phyloP scores from a whole-genome alignment of 2,888 invertebrate genomes.

The Electrophaes corylata region DNA sequence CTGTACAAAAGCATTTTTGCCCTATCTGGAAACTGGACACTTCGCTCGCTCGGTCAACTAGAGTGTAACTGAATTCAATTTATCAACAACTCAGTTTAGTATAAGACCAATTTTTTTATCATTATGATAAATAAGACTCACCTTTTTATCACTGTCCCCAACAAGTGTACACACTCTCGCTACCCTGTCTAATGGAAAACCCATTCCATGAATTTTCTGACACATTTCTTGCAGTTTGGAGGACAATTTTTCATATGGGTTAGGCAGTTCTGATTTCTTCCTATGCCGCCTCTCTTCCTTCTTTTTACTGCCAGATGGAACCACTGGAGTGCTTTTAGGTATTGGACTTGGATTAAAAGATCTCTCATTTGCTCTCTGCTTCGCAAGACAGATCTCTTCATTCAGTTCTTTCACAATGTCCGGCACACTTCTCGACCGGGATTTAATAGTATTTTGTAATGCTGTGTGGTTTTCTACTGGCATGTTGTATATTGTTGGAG shows the following conservation, averaged over 20 bases:
- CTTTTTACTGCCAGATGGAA: conserved; percentile 50
- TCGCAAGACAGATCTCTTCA: conserved; percentile 84
- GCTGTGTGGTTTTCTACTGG: conserved; percentile 37
- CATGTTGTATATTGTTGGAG: conserved; percentile 43
- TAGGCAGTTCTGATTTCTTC: conserved; percentile 65
- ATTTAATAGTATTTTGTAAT: conserved; percentile 62
- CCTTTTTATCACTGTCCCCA: conserved; percentile 93
- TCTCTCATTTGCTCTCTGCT: conserved; percentile 77
- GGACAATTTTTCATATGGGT: conserved; percentile 72
- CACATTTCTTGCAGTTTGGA: conserved; percentile 87
- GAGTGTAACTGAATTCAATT: background rate
- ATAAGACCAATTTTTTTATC: background rate
- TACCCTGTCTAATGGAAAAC: conserved; percentile 92
- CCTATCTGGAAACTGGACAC: no score
- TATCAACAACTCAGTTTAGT: background rate
- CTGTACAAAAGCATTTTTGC: no score
- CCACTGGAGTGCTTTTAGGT: conserved; percentile 52
- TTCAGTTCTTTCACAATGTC: conserved; percentile 90
- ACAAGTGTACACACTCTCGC: conserved; percentile 91
- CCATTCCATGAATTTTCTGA: conserved; percentile 92
- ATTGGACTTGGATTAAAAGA: conserved; percentile 83
- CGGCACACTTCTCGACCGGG: conserved; percentile 87
- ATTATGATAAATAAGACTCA: conserved; percentile 57
- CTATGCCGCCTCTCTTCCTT: conserved; percentile 56
- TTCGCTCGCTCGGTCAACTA: no score